Base-by-base conservation (phyloP, 2,888 invertebrate species). In the Bimastos eiseni region DNA sequence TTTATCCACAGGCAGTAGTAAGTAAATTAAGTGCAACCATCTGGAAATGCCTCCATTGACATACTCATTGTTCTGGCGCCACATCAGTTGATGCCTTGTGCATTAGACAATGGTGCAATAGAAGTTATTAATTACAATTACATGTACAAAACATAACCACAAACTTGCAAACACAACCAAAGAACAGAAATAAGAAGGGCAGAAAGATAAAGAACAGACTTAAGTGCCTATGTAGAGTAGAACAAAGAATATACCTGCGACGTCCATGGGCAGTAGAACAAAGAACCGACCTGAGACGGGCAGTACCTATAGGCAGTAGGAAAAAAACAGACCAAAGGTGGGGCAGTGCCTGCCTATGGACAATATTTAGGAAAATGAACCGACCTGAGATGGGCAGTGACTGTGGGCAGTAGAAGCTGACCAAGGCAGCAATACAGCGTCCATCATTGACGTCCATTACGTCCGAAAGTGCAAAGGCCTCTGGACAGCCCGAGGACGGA, bases 391-490 rank as follows among this genome's bases (percentile, higher is more conserved):
- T 38, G 90, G 83, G 41, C 83, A 90, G 30, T n/a, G 49, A 38
- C 83, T 90, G 41, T 38, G 90, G 90, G 38, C 90, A 89, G 89
- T 90, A 90, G 41, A 89, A 89, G 38, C 89, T 49, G n/a, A 90
- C n/a, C 89, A 90, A 15, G 33, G 89, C 37, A 33, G 89, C 90
- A 24, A 90, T 38, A 83, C 89, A 90, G 30, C 90, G 38, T n/a
- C 90, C 90, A 38, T 89, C 88, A 17, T 89, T 55, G 38, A 90
- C 88, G 83, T 90, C 90, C 17, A 55, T 89, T 30, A 90, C 38
- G 36, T 90, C 90, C 33, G 33, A 44, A 30, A 90, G 44, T 37
- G 41, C 37, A 21, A 89, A 38, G 37, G 41, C 36, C 33, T 89
- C 83, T 55, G 89, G 41, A 55, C 34, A 90, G 41, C n/a, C 36